A percentile compares a stretch with the other conserved stretches of the same genome.
These are phyloP conservation scores for Cuculus canorus DNA, from an alignment of 2,797 vertebrate species.

Conservation along the genomic window DNA sequence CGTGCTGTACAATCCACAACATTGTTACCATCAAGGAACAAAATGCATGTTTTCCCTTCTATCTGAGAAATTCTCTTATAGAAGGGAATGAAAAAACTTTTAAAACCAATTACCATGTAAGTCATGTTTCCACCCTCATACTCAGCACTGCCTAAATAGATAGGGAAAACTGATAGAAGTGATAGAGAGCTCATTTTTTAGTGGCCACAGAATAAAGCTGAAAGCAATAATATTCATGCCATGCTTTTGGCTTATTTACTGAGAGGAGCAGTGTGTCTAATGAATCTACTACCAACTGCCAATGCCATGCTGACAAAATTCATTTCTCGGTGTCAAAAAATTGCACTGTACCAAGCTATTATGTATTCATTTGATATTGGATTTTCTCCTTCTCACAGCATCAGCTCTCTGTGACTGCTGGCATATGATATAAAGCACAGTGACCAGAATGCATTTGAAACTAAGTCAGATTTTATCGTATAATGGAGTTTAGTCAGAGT, in stretches of 20 bases:
- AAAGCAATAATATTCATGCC: not conserved
- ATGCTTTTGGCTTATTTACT: not conserved
- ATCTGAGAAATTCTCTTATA: not conserved
- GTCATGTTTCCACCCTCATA: not conserved
- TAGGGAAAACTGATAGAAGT: not conserved
- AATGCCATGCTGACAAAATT: not conserved
- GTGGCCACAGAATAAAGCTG: not conserved
- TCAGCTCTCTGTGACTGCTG: not conserved
- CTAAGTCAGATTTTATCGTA: slow-evolving; percentile 8
- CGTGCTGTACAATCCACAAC: not conserved
- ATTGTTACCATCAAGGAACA: not conserved
- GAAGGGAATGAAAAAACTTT: not conserved
- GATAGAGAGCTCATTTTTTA: not conserved
- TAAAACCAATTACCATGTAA: not conserved
- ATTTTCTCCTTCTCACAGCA: not conserved
- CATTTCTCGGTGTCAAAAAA: not conserved
- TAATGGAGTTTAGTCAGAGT: not conserved
- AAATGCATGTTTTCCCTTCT: not conserved
- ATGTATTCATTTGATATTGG: not conserved
- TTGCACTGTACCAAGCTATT: not conserved
- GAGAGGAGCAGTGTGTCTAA: not conserved
- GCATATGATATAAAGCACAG: not conserved
- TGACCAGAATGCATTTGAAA: not conserved
- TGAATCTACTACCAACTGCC: not conserved
- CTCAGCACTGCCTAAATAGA: not conserved